Percentiles rank a stretch among this genome's conserved stretches.
phyloP scores from a whole-genome alignment of 2,797 vertebrate species.

The Phrynocephalus vlangalii region DNA sequence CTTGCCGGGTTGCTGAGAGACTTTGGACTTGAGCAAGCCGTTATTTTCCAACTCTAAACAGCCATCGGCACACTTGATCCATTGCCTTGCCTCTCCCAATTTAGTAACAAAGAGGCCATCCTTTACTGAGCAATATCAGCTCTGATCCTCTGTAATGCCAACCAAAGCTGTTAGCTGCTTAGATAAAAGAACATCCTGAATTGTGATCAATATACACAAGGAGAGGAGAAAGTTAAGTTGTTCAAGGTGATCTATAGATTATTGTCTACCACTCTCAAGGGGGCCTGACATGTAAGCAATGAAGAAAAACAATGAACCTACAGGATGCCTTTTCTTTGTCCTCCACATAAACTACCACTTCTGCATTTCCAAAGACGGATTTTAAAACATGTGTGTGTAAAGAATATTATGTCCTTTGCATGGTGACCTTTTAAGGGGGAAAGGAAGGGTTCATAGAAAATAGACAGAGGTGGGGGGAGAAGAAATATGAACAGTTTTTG shows the following conservation, averaged over 20 bases:
- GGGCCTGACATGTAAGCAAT: conserved; percentile 15
- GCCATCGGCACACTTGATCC: neutral
- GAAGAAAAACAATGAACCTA: conserved; percentile 1
- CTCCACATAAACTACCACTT: neutral
- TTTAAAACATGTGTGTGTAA: neutral
- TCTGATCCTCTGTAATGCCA: conserved; percentile 5
- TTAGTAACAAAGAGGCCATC: conserved; percentile 2
- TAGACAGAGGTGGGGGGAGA: neutral
- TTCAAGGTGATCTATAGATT: conserved; percentile 40
- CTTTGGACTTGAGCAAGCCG: neutral
- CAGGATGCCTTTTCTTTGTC: neutral
- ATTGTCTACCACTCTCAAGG: conserved; percentile 1
- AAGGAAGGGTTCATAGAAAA: neutral
- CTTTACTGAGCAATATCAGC: neutral
- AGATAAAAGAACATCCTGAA: conserved; percentile 38
- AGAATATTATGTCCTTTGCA: neutral
- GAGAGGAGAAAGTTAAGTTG: conserved; percentile 19
- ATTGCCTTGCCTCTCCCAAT: neutral
- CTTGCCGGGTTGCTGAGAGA: neutral
- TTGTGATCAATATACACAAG: conserved; percentile 22
- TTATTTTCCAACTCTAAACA: neutral
- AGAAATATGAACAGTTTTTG: neutral
- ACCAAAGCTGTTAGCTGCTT: conserved; percentile 17
- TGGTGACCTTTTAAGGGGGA: neutral
- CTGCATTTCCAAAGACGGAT: neutral